Percentiles rank a stretch among this genome's conserved stretches.
These are phyloP conservation scores for Caenorhabditis briggsae DNA, from an alignment of 1,140 invertebrate genomes.

Conservation along the genomic window DNA sequence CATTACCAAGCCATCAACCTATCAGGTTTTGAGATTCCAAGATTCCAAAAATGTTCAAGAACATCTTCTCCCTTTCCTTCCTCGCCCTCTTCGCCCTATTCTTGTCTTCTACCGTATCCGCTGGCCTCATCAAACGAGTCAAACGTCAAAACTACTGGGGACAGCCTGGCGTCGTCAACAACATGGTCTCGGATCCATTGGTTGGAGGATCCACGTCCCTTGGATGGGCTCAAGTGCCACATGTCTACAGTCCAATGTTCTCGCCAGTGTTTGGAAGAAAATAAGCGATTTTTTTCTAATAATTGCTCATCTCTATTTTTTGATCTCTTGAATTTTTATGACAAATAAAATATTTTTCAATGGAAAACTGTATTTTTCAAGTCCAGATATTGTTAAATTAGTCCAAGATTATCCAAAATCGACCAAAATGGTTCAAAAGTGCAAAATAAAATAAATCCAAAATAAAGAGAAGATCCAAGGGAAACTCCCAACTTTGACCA, in stretches of 20 bases:
- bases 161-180: background rate
- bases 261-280: slow-evolving; percentile 20
- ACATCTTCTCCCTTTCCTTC: background rate
- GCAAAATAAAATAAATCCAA: no score
- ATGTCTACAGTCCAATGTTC: slow-evolving; percentile 48
- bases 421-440: no score
- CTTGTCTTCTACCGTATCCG: background rate
- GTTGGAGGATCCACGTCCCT: slow-evolving; percentile 23
- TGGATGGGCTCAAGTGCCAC: slow-evolving; percentile 39
- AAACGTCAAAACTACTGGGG: background rate
- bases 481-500: no score
- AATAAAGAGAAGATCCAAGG: no score
- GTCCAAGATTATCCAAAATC: no score
- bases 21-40: no score
- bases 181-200: background rate
- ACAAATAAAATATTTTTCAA: no score
- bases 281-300: background rate
- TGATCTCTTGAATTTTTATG: background rate
- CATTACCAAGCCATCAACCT: no score
- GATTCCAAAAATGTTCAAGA: background rate
- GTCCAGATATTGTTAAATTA: no score
- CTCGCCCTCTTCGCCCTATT: slow-evolving; percentile 1
- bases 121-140: background rate
- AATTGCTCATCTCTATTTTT: background rate
- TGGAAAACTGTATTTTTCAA: no score